Base-by-base conservation (phyloP, 2,113 vertebrate species). In the Chaenogobius annularis region DNA sequence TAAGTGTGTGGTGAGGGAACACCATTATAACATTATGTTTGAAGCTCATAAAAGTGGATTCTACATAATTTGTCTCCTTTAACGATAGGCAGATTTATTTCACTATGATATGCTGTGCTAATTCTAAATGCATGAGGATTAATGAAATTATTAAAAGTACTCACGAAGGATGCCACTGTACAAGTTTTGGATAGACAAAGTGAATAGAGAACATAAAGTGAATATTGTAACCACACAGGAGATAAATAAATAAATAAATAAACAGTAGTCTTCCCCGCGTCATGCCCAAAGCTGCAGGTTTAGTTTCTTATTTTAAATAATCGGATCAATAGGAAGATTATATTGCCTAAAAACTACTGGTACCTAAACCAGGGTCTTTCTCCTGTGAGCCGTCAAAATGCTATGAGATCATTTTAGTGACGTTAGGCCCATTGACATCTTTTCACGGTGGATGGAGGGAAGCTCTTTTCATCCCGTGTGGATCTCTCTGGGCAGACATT, bases 401-500 rank as follows among this genome's bases (percentile, higher is more conserved):
- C 13, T 35, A 61, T 61, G 26, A 35, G 58, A 61, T 61, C 14
- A 61, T 61, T 31, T 61, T 61, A 61, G 58, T 61, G 26, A 17
- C 19, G 26, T 61, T 61, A 35, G 55, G 5, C 55, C 55, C 55
- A 26, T 26, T 58, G 55, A 58, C 55, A 58, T 58, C 11, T 58
- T 56, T 58, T 58, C 50, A 58, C 12, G 58, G 59, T 62, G 7
- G 31, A 62, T 31, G 61, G n/a, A 66, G 54, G 62, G 47, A 65
- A 50, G 13, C 14, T 46, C 58, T 35, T 15, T 44, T 17, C 0
- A 10, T 64, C 46, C 66, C 67, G 31, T 55, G 43, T 10, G 20
- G 10, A 55, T 68, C 40, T 44, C 61, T 22, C 58, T 0, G 10
- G 62, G 76, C 47, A 66, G 11, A 67, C 56, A 67, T 73, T 81